These are phyloP conservation scores for Rhorus exstirpatorius DNA, from an alignment of 2,888 invertebrate genomes.

Conservation along the genomic window DNA sequence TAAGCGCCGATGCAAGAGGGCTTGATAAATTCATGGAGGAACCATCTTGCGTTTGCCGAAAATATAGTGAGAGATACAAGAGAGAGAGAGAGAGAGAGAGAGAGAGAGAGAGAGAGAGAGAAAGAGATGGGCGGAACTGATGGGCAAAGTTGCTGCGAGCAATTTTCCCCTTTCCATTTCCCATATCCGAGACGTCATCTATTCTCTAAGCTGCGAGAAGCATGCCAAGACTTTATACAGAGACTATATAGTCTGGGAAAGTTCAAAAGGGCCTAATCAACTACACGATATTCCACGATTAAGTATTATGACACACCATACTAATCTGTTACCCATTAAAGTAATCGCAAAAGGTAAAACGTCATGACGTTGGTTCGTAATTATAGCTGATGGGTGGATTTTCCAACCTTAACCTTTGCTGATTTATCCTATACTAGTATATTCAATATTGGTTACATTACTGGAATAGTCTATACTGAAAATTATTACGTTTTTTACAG, in stretches of 20 bases:
- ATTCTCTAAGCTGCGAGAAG: conserved; percentile 4
- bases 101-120: neutral
- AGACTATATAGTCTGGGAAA: neutral
- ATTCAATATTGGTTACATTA: no score
- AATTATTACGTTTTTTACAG: no score
- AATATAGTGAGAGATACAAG: neutral
- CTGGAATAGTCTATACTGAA: no score
- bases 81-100: neutral
- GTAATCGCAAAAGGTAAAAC: neutral
- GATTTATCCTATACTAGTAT: no score
- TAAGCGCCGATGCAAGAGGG: neutral
- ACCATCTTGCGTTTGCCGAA: neutral
- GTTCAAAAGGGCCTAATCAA: neutral
- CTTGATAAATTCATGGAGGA: conserved; percentile 45
- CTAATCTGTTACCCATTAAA: neutral
- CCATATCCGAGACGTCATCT: conserved; percentile 7
- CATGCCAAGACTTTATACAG: neutral
- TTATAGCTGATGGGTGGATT: neutral
- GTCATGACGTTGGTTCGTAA: neutral
- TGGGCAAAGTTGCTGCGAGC: neutral
- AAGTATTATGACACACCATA: neutral
- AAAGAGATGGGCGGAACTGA: neutral
- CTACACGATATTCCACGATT: neutral
- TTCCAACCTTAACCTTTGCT: no score
- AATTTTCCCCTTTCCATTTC: conserved; percentile 2